Conservation (phyloP, 2,797 vertebrate genomes). For the Anguilla megastoma region DNA sequence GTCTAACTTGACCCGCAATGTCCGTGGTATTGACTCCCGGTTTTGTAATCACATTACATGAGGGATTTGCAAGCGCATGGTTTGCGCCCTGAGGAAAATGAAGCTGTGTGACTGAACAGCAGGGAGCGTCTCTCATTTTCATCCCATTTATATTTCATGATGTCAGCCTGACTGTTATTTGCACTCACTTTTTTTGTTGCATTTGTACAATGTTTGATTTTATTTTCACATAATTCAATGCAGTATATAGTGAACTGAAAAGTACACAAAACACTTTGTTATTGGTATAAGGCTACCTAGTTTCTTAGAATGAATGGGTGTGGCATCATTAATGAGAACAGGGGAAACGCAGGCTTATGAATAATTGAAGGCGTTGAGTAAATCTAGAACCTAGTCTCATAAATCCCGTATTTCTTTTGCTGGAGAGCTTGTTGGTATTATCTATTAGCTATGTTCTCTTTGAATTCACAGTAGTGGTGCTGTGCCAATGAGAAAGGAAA, state of each 20-base stretch:
- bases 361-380: slow-evolving; percentile 64
- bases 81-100: not conserved
- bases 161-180: not conserved
- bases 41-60: slow-evolving; percentile 55
- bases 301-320: not conserved
- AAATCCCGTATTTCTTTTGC: slow-evolving; percentile 31
- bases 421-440: slow-evolving; percentile 30
- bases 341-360: slow-evolving; percentile 58
- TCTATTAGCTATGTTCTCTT: slow-evolving; percentile 37
- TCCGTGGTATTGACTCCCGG: slow-evolving; percentile 56
- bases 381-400: slow-evolving; percentile 25
- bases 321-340: not conserved
- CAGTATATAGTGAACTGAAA: not conserved
- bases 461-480: slow-evolving; percentile 21
- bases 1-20: slow-evolving; percentile 48
- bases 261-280: not conserved
- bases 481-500: not conserved
- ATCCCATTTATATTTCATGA: slow-evolving; percentile 15
- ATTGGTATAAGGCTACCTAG: not conserved
- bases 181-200: not conserved
- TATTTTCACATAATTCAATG: not conserved
- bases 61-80: slow-evolving; percentile 14
- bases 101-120: not conserved
- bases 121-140: not conserved
- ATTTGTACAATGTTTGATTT: not conserved